phyloP scores from a whole-genome alignment of 2,113 vertebrate genomes.

The Rhinolophus sinicus region DNA sequence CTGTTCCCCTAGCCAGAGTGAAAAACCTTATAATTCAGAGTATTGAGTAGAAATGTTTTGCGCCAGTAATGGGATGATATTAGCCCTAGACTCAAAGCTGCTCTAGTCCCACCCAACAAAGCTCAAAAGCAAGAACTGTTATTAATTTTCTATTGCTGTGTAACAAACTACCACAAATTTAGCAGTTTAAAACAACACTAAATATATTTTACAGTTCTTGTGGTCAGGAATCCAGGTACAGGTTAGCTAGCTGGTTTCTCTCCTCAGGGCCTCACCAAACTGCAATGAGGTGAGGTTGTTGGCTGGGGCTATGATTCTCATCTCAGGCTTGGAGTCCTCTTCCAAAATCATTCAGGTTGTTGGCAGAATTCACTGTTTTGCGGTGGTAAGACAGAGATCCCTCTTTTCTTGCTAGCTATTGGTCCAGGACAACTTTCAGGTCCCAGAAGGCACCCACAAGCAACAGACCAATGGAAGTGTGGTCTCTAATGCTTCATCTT shows the following conservation, averaged over 20 bases:
- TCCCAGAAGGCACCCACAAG: background rate
- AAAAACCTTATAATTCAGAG: background rate
- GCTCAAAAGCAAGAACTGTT: background rate
- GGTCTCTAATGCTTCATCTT: background rate
- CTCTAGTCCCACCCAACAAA: background rate
- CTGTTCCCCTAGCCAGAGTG: background rate
- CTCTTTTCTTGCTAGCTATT: background rate
- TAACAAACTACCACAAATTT: background rate
- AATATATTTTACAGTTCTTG: background rate
- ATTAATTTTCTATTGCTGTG: background rate
- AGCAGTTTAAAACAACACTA: background rate
- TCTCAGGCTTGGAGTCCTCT: background rate
- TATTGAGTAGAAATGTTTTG: background rate
- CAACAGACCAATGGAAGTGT: background rate
- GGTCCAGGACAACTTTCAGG: background rate
- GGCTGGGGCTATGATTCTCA: background rate
- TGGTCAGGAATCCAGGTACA: background rate
- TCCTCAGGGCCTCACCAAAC: background rate
- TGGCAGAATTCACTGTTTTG: conserved; percentile 15
- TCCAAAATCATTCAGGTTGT: background rate
- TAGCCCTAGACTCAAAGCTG: background rate
- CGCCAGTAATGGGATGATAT: background rate
- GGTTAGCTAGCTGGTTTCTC: background rate
- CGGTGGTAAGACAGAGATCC: background rate
- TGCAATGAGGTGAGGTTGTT: background rate